Base-by-base conservation (phyloP, 2,113 vertebrate genomes). In the Pholis gunnellus region DNA sequence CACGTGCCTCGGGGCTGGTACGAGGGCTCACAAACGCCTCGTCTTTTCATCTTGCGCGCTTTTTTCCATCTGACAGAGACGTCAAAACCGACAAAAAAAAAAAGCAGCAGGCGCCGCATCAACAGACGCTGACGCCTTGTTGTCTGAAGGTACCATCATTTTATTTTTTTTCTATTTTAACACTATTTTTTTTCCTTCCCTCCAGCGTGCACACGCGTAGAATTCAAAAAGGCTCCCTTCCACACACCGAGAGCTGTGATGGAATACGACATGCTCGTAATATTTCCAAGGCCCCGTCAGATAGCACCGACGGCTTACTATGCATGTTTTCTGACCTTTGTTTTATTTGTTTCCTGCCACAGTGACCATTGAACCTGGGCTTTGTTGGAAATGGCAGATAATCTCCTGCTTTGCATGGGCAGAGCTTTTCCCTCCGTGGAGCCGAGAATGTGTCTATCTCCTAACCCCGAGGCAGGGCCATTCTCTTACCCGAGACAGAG, bases 391-490 rank as follows among this genome's bases (percentile, higher is more conserved):
- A 88, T 81, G 88, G 86, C 89, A 89, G 92, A 91, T 94, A 91
- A 94, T 93, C 87, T 91, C 77, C 93, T 91, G 90, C 89, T 93
- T 91, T 94, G 92, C 91, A 92, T 94, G 92, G 82, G 77, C 84
- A 22, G 68, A 60, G 86, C 83, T 86, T 81, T n/a, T 72, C 72
- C 69, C 70, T 74, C 71, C 22, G 0, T 2, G 4, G 44, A 76
- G 74, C 79, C 9, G 76, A 83, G 87, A 82, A 84, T 65, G 85
- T 86, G 87, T 92, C 84, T 91, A 80, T 92, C 88, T 90, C 61
- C 87, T 83, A 84, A 90, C 91, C 93, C 89, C 17, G 81, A 87
- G 90, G 88, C 91, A 73, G 90, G 79, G 87, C 88, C 91, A 72
- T 72, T 88, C 87, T 92, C 76, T 60, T 50, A 68, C 73, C 79